Percentiles rank a stretch among this genome's conserved stretches.
Conservation (phyloP, 2,888 invertebrate species). For the Ectobius pallidus region DNA sequence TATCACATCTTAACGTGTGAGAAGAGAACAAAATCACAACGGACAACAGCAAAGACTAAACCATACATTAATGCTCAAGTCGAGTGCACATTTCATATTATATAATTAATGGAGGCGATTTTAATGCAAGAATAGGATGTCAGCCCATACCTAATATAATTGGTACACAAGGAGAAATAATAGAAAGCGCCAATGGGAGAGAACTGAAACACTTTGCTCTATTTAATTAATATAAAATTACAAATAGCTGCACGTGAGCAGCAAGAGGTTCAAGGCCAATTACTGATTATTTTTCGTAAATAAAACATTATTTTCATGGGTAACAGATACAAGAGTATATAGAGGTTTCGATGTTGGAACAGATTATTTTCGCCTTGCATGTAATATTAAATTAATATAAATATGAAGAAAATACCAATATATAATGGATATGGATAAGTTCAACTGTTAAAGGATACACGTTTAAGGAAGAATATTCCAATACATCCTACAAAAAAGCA, state of each 20-base stretch:
- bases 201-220: no score
- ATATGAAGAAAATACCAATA: background rate
- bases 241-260: background rate
- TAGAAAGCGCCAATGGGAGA: no score
- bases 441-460: background rate
- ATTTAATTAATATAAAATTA: background rate
- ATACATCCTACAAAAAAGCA: no score
- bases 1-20: no score
- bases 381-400: slow-evolving; percentile 2
- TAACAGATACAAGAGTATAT: background rate
- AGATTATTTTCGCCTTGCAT: background rate
- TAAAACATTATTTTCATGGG: background rate
- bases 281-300: background rate
- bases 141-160: no score
- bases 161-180: no score
- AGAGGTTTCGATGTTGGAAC: background rate
- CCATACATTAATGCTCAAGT: no score
- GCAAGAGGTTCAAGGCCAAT: background rate
- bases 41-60: no score
- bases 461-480: background rate
- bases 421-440: background rate
- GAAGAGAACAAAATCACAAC: no score
- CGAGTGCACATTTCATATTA: no score
- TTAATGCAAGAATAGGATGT: no score
- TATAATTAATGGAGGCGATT: no score